Evolutionary conservation across 2,113 vertebrate genomes (phyloP), one percentile per base, ranked within the genome.

Genomic region (Athene noctua): DNA sequence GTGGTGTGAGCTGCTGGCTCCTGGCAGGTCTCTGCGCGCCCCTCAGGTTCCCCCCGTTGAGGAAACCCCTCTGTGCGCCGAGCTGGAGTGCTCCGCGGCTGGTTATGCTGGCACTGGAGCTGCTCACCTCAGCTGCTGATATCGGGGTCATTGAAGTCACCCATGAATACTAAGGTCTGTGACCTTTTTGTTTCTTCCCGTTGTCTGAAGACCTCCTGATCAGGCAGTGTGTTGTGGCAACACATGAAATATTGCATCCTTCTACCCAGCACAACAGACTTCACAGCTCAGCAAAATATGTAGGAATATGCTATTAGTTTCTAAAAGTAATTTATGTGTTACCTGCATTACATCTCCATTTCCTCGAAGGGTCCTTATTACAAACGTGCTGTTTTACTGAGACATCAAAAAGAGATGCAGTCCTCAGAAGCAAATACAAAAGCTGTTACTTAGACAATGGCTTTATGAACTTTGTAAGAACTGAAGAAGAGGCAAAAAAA

Each of bases 71-170:
- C 42, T 30, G 40, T 17, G 4, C 27, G 26, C 46, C 2, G 0
- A 8, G 7, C 47, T 40, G 42, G 38, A 20, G 13, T 0, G 1
- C 11, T 54, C n/a, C 4, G 2, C 46, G 79, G 59, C 20, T 0
- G 1, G 20, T 13, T 1, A 0, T 23, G 22, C 13, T 1, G 1
- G n/a, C 42, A 19, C 8, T 1, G 0, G 42, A 63, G 36, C 14
- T n/a, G 62, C 29, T 89, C 0, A 0, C 10, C 13, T 51, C 4
- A 0, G 27, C 10, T 13, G 19, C 40, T 47, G 26, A 10, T 75
- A 0, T 0, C 58, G 15, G 9, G 10, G 34, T 80, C 32, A 8
- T 1, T 84, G 88, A 51, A 80, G 4, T 38, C 1, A 9, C 13
- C 36, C 27, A 6, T 26, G 6, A 75, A 38, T 32, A 29, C 30